Percentiles rank a stretch among this genome's conserved stretches.
phyloP scores from a whole-genome alignment of 2,888 invertebrate species.

The Oscheius sp. region DNA sequence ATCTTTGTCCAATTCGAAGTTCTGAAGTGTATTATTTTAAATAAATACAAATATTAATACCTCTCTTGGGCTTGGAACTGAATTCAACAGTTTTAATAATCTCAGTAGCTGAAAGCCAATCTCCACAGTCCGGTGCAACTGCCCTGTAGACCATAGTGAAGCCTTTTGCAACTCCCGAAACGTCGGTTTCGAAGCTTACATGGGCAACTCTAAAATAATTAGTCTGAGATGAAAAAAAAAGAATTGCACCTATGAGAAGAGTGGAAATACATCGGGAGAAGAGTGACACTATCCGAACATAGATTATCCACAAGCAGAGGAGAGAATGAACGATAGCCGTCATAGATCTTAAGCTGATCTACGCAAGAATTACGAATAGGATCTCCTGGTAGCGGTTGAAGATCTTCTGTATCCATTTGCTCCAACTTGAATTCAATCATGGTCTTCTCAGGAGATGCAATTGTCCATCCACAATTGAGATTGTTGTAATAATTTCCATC shows the following conservation, averaged over 20 bases:
- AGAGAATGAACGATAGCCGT: conserved; percentile 60
- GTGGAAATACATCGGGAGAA: conserved; percentile 26
- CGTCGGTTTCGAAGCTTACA: conserved; percentile 61
- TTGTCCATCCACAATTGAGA: conserved; percentile 62
- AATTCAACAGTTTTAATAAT: conserved; percentile 33
- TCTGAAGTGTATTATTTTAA: conserved; percentile 23
- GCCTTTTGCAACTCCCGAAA: conserved; percentile 51
- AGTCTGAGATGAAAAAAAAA: no score
- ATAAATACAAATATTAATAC: background rate
- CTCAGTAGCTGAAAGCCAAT: conserved; percentile 40
- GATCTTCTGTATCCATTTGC: conserved; percentile 40
- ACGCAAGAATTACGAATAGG: conserved; percentile 39
- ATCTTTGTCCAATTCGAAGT: conserved; percentile 24
- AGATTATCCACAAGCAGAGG: conserved; percentile 54
- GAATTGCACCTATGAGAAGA: conserved; percentile 43
- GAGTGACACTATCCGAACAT: conserved; percentile 35
- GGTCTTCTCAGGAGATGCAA: conserved; percentile 39
- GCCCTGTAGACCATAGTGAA: conserved; percentile 44
- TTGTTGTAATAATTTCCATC: conserved; percentile 51
- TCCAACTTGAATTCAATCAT: conserved; percentile 40
- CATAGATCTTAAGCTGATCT: conserved; percentile 58
- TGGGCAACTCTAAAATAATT: conserved; percentile 42
- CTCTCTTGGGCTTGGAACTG: conserved; percentile 32
- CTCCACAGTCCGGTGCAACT: conserved; percentile 54
- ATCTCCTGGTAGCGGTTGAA: conserved; percentile 35